These are phyloP conservation scores for Mohoua ochrocephala DNA, from an alignment of 2,113 vertebrate species.

Conservation along the genomic window DNA sequence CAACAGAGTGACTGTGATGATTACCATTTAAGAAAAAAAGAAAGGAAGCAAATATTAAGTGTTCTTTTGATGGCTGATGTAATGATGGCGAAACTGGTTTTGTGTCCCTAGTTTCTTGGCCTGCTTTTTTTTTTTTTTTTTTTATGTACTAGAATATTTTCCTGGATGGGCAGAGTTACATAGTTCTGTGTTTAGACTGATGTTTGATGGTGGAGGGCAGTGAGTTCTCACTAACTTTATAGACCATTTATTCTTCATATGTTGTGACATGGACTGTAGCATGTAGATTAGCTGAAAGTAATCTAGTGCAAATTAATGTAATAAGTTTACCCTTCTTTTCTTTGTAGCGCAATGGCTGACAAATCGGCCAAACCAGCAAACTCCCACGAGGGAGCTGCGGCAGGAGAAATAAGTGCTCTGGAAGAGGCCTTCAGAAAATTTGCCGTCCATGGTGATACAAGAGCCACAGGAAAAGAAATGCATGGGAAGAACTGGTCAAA, in stretches of 20 bases:
- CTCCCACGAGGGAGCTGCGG: constrained; percentile 76
- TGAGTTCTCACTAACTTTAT: neutral
- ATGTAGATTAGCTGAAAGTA: neutral
- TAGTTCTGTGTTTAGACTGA: neutral
- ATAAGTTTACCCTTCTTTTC: neutral
- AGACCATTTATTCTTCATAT: neutral
- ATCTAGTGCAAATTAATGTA: neutral
- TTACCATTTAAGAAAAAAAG: neutral
- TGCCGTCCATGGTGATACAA: constrained; percentile 89
- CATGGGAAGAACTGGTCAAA: constrained; percentile 98
- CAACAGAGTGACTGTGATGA: neutral
- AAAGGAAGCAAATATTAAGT: neutral
- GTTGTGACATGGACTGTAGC: neutral
- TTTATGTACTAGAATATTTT: neutral
- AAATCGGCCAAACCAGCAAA: constrained; percentile 66
- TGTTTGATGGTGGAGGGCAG: neutral
- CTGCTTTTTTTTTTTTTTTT: neutral
- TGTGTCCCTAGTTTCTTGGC: neutral
- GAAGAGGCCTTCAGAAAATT: constrained; percentile 92
- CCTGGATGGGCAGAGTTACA: neutral
- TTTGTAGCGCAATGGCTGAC: constrained; percentile 72
- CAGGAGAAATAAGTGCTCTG: constrained; percentile 83
- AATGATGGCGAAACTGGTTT: neutral
- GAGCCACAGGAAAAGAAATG: constrained; percentile 90
- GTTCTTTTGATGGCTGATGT: neutral